These are phyloP conservation scores for Darevskia mixta DNA, from an alignment of 2,797 vertebrate species.

Conservation along the genomic window DNA sequence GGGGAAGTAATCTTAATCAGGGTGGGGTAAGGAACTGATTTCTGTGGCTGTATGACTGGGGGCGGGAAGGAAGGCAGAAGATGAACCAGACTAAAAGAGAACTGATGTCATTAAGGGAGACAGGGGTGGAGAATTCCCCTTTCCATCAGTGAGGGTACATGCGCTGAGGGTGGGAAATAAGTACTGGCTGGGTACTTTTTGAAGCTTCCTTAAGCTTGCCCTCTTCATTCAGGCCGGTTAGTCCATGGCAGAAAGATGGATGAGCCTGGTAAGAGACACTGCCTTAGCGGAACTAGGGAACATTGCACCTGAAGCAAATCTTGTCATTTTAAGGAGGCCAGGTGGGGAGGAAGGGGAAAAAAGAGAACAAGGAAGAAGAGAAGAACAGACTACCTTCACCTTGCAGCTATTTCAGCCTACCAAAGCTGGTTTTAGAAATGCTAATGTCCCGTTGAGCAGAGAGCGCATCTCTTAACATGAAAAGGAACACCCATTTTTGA, in stretches of 20 bases:
- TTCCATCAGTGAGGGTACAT: neutral
- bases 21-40: slow-evolving; percentile 47
- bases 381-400: neutral
- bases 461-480: too few relatives aligned
- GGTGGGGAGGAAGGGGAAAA: fast-evolving
- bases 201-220: neutral
- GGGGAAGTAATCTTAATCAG: slow-evolving; percentile 57
- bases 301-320: too few relatives aligned
- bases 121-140: neutral
- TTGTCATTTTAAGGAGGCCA: neutral
- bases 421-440: too few relatives aligned
- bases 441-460: neutral
- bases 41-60: neutral
- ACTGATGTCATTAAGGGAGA: slow-evolving; percentile 29
- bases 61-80: neutral
- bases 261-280: neutral
- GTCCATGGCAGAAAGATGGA: neutral
- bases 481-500: too few relatives aligned
- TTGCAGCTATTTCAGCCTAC: neutral
- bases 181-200: too few relatives aligned
- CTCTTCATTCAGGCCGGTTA: neutral
- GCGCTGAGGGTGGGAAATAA: fast-evolving
- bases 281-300: neutral
- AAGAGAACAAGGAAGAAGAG: neutral
- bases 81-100: slow-evolving; percentile 22